Base-by-base conservation (phyloP, 2,113 vertebrate genomes). In the Austrofundulus limnaeus region DNA sequence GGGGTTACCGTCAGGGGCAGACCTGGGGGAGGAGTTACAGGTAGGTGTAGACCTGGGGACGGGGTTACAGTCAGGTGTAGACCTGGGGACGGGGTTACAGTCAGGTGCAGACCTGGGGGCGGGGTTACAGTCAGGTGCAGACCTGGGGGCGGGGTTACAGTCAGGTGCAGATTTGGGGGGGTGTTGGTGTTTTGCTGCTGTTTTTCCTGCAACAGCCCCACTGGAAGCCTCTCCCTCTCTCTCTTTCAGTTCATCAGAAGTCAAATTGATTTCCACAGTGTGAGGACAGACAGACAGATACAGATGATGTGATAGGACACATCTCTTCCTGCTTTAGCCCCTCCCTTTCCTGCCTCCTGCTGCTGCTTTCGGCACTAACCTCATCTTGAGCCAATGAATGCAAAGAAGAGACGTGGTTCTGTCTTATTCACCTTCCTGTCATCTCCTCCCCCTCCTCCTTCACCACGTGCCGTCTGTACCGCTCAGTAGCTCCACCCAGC, bases 191-290 rank as follows among this genome's bases (percentile, higher is more conserved):
- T 83, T 66, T 79, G 74, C 70, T 72, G 80, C 72, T 82, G 70
- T 59, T 68, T 72, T 34, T 80, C 12, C 48, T 61, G 72, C 75
- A 67, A 56, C 67, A 52, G 55, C 59, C 68, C 80, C 63, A 65
- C 88, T 82, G 90, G 93, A 93, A 93, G 92, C 89, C 73, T 93
- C 85, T 90, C 72, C 87, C 90, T 92, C 90, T 97, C 91, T 94
- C 53, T 94, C 91, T 84, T 92, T 59, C 96, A 98, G 96, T 50
- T 92, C 95, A 66, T 31, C 88, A 91, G 96, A 95, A 75, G 93
- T 94, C 91, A 97, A 96, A 84, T 94, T 98, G 94, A 97, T 98
- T 90, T 98, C 97, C 43, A 98, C 96, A 85, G 96, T 98, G 93
- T 98, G 96, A 98, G 93, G 93, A 92, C 86, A 86, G 77, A 87